phyloP scores from a whole-genome alignment of 1,140 invertebrate species.

The Anoplophora glabripennis region DNA sequence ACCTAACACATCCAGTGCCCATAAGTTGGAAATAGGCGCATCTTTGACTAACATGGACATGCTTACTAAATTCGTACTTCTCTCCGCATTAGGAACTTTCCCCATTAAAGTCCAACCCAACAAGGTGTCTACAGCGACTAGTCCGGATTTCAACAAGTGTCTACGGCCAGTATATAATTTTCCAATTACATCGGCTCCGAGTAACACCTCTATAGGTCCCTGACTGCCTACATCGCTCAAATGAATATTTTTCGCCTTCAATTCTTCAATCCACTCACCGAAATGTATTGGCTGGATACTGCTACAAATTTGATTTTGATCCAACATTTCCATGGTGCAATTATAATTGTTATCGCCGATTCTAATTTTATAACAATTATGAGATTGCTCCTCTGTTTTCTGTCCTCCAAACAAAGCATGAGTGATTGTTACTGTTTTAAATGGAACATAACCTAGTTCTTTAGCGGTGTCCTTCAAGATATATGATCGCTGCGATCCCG shows the following conservation, averaged over 20 bases:
- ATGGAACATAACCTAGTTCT: not conserved
- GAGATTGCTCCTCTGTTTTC: not conserved
- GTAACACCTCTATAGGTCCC: not conserved
- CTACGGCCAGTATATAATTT: constrained; percentile 37
- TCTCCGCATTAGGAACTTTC: constrained; percentile 24
- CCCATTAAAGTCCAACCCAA: constrained; percentile 43
- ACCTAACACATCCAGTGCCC: constrained; percentile 17
- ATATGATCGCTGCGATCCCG: constrained; percentile 11
- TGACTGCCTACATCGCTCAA: not conserved
- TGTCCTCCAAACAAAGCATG: constrained; percentile 20
- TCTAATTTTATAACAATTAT: not conserved
- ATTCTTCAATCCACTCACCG: constrained; percentile 20
- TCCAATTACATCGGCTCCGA: constrained; percentile 41
- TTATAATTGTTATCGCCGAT: constrained; percentile 6
- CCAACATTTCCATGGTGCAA: constrained; percentile 12
- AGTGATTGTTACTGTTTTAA: constrained; percentile 6
- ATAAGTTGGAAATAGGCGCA: constrained; percentile 8
- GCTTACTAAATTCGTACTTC: constrained; percentile 22
- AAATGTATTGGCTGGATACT: constrained; percentile 6
- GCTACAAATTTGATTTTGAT: constrained; percentile 23
- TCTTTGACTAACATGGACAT: constrained; percentile 37
- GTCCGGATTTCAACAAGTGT: constrained; percentile 30
- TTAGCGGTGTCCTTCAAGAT: not conserved
- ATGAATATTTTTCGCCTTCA: constrained; percentile 2
- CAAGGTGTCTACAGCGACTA: constrained; percentile 39